Conservation (phyloP, 1,140 invertebrate genomes). For the Dinothrombium tinctorium region DNA sequence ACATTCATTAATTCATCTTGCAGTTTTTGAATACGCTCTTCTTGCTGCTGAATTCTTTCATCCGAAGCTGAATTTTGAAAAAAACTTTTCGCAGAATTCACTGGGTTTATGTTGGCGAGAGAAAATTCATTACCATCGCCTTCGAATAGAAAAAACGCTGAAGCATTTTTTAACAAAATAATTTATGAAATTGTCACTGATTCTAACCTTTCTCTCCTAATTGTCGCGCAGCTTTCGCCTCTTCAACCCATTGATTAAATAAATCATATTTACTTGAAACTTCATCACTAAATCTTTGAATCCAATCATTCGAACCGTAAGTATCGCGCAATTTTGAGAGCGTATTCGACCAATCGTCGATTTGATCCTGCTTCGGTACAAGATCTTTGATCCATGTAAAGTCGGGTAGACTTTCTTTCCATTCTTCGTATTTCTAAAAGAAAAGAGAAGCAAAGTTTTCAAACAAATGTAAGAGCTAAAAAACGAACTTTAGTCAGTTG, state of each 20-base stretch:
- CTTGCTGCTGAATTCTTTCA: slow-evolving; percentile 13
- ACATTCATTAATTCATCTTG: slow-evolving; percentile 77
- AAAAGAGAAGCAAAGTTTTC: slow-evolving; percentile 3
- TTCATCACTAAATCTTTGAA: slow-evolving; percentile 34
- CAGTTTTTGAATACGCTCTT: slow-evolving; percentile 36
- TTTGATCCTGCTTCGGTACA: slow-evolving; percentile 50
- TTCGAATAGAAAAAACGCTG: not conserved
- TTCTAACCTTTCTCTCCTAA: slow-evolving; percentile 1
- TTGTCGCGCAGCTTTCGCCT: slow-evolving; percentile 3
- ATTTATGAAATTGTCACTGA: not conserved
- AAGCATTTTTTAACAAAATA: not conserved
- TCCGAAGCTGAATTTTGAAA: not conserved
- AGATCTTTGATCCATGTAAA: slow-evolving; percentile 63
- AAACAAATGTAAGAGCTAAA: slow-evolving; percentile 1
- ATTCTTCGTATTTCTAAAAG: slow-evolving; percentile 72
- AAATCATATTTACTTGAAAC: slow-evolving; percentile 6
- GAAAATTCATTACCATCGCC: not conserved
- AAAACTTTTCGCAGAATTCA: not conserved
- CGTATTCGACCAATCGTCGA: slow-evolving; percentile 43
- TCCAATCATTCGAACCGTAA: slow-evolving; percentile 19
- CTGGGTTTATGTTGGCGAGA: not conserved
- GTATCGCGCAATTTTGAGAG: slow-evolving; percentile 28
- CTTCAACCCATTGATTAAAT: slow-evolving; percentile 12
- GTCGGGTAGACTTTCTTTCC: slow-evolving; percentile 62
- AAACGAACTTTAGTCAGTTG: slow-evolving; percentile 53